Evolutionary conservation across 2,797 vertebrate genomes (phyloP).

Genomic region (Muscicapa comitata): DNA sequence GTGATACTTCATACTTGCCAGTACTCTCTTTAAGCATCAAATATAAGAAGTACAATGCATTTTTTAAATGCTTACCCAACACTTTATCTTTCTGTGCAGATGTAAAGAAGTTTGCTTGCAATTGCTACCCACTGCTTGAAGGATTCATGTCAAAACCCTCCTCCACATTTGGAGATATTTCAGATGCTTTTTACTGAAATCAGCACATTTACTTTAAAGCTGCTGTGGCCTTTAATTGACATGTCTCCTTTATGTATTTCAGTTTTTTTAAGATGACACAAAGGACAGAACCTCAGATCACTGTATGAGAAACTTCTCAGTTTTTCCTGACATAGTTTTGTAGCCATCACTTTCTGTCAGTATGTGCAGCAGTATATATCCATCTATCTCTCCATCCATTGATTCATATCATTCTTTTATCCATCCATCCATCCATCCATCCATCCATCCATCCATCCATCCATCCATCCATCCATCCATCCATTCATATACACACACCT

Average conservation of each 20-base stretch:
- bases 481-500: background rate
- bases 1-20: background rate
- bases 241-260: background rate
- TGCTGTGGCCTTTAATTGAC: background rate
- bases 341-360: background rate
- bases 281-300: background rate
- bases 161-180: background rate
- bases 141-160: background rate
- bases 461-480: background rate
- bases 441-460: background rate
- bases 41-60: background rate
- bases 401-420: too few species aligned
- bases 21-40: background rate
- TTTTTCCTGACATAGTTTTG: background rate
- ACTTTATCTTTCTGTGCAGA: background rate
- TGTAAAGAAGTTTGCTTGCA: background rate
- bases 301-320: background rate
- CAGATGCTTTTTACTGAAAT: constrained; percentile 11
- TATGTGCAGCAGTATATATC: background rate
- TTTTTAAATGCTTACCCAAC: background rate
- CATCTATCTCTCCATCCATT: background rate
- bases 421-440: background rate
- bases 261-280: background rate
- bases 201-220: background rate
- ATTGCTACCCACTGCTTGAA: background rate